Base-by-base conservation (phyloP, 2,797 vertebrate genomes). In the Falco rusticolus region DNA sequence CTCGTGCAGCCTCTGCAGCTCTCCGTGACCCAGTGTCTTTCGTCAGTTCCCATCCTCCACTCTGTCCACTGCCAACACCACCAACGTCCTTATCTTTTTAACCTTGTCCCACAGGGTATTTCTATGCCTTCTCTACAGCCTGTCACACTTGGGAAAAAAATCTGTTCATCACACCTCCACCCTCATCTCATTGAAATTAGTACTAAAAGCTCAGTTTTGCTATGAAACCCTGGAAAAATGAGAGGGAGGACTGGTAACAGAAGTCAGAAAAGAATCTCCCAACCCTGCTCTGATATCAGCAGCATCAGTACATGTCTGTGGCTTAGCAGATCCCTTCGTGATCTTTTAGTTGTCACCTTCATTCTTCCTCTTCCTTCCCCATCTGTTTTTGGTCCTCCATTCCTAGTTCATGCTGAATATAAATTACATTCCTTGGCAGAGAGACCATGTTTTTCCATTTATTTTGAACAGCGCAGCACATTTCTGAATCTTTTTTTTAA, bases 141-240 rank as follows among this genome's bases (percentile, higher is more conserved):
- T 92, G 81, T 75, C 83, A 83, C 39, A 19, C 71, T 75, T 26
- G 16, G 37, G 1, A 87, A 93, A 94, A 87, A 93, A 92, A 83
- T 71, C 92, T 96, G 84, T 92, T 96, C 71, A 60, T 96, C 5
- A 0, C 95, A 96, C 94, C 86, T 97, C 90, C 89, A 85, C 95
- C 85, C 53, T 92, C 90, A 85, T 83, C 75, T 92, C 89, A 80
- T 69, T 92, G 88, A 94, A 93, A 93, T 95, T n/a, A 81, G 37
- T 65, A 71, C 61, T 83, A 89, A 95, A 91, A 64, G 37, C 75
- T 90, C 33, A 3, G 37, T 71, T 93, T 76, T 89, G 61, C 71
- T 85, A 22, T 24, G 47, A 94, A 95, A 84, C 51, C 54, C 70
- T 63, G 57, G 60, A 76, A 93, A 95, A 95, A 87, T 4, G 26